A percentile compares a stretch with the other conserved stretches of the same genome.
Evolutionary conservation across 2,113 vertebrate genomes (phyloP).

Genomic region (Hirundichthys speculiger): DNA sequence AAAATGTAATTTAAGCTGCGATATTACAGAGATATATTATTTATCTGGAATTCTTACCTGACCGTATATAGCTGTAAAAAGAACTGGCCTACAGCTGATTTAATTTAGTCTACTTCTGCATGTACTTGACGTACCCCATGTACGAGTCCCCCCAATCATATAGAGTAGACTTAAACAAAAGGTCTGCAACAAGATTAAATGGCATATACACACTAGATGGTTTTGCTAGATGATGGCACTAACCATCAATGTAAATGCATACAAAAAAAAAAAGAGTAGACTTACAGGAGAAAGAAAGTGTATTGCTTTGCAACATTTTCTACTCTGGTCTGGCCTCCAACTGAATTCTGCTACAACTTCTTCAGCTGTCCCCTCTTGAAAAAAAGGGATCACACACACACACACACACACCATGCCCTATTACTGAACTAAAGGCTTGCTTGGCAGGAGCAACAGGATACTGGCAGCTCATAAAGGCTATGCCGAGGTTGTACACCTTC

Average conservation of each 20-base stretch:
- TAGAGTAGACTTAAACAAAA: not conserved
- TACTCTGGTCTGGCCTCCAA: constrained; percentile 2
- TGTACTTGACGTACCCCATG: not conserved
- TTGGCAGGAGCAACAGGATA: constrained; percentile 54
- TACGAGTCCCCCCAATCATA: not conserved
- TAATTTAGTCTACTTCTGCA: constrained; percentile 1
- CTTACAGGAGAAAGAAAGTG: constrained; percentile 2
- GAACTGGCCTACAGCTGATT: not conserved
- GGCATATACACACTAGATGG: too few relatives aligned
- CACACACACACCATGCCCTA: constrained; percentile 34
- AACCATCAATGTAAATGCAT: too few relatives aligned
- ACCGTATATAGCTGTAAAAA: not conserved
- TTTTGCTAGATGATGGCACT: too few relatives aligned
- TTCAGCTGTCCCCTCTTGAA: constrained; percentile 31
- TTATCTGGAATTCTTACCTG: constrained; percentile 2
- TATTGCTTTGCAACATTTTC: constrained; percentile 23
- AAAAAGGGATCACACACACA: constrained; percentile 22
- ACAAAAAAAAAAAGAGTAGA: not conserved
- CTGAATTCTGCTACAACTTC: constrained; percentile 20
- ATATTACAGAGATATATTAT: not conserved
- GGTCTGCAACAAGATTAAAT: too few relatives aligned
- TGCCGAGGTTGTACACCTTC: constrained; percentile 44
- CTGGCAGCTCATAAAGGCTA: constrained; percentile 56
- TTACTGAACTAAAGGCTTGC: constrained; percentile 56
- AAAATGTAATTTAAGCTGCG: constrained; percentile 1